Evolutionary conservation across 1,140 invertebrate species (phyloP), one percentile per base, ranked within the genome.

Genomic region (Cardiocondyla obscurior): DNA sequence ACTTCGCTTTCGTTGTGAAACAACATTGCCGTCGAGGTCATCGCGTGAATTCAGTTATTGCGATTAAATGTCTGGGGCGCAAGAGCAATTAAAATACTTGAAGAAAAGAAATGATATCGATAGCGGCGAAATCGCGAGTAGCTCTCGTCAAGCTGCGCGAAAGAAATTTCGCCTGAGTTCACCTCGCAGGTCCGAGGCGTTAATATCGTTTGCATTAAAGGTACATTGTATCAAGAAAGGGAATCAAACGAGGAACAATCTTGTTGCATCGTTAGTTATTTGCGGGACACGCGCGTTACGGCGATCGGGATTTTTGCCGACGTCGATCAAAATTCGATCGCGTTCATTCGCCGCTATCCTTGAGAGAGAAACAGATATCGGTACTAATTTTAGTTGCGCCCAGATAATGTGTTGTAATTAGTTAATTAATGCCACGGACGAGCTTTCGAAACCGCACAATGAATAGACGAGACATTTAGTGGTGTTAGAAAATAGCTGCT

Each of bases 21-120:
- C 74, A 62, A 67, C n/a, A 49, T n/a, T n/a, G n/a, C 49, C 53
- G 33, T 81, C 91, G 90, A 92, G 90, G 91, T 87, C 91, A 90
- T 58, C 85, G 74, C 88, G 88, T 90, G 87, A 85, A 72, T 33
- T 76, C 55, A 70, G 60, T 74, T 51, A 57, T 57, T 88, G 73
- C 85, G 89, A 90, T 90, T 90, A 89, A 86, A 76, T 70, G 81
- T 53, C 46, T 79, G 33, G 46, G 22, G 3, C 62, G 22, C 46
- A 30, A 12, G 22, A 53, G 62, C 33, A 79, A 79, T 79, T 79
- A 79, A n/a, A 79, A 53, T 33, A 36, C 33, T 42, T 46, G 60
- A 39, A 3, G 46, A 53, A 79, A 69, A 30, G 46, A 64, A n/a
- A 8, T 14, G 28, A 62, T 46, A 33, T 39, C 30, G 57, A 76